A percentile compares a stretch with the other conserved stretches of the same genome.
phyloP scores from a whole-genome alignment of 2,888 invertebrate genomes.

The Psylliodes chrysocephalus region DNA sequence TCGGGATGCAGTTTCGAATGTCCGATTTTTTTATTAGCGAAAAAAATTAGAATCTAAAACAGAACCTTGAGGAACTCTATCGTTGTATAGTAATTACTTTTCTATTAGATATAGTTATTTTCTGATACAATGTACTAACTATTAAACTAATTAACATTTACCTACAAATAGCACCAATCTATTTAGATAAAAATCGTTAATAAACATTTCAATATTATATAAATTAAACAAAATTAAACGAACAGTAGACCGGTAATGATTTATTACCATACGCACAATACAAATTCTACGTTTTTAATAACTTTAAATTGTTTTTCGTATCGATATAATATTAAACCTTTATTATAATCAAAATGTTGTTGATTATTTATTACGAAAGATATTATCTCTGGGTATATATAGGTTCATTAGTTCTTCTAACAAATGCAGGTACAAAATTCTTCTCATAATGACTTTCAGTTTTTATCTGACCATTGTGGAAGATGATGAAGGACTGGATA shows the following conservation, averaged over 20 bases:
- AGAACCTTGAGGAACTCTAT: no score
- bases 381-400: slow-evolving; percentile 21
- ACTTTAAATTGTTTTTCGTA: slow-evolving; percentile 5
- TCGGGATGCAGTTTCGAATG: no score
- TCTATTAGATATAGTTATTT: no score
- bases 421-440: slow-evolving; percentile 47
- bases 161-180: no score
- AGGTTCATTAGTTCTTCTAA: slow-evolving; percentile 38
- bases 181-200: background rate
- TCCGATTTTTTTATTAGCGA: no score
- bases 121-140: no score
- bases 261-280: background rate
- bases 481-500: slow-evolving; percentile 47
- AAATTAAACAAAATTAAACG: background rate
- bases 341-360: slow-evolving; percentile 36
- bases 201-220: slow-evolving; percentile 1
- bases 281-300: background rate
- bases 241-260: background rate
- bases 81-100: no score
- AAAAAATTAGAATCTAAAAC: no score
- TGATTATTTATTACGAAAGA: slow-evolving; percentile 34
- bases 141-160: no score
- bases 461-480: slow-evolving; percentile 29
- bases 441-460: slow-evolving; percentile 45
- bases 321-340: background rate